phyloP scores from a whole-genome alignment of 2,113 vertebrate species.

The Zootoca vivipara region DNA sequence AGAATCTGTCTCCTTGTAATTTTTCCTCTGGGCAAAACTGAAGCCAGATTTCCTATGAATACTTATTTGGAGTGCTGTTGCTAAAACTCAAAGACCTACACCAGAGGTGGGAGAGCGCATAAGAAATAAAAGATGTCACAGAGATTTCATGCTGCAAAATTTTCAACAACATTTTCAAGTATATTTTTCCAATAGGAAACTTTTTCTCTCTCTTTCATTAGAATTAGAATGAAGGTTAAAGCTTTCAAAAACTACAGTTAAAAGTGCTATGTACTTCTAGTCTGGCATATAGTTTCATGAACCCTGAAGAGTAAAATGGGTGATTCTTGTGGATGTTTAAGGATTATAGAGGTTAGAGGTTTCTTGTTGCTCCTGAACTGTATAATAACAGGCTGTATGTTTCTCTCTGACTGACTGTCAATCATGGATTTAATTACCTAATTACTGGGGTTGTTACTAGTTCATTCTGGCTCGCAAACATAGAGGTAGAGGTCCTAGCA shows the following conservation, averaged over 20 bases:
- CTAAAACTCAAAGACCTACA: not conserved
- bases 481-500: slow-evolving; percentile 65
- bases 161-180: not conserved
- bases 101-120: not conserved
- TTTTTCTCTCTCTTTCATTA: not conserved
- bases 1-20: not conserved
- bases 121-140: not conserved
- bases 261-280: slow-evolving; percentile 65
- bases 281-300: slow-evolving; percentile 68
- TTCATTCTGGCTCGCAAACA: slow-evolving; percentile 64
- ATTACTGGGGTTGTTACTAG: slow-evolving; percentile 67
- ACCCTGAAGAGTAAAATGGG: slow-evolving; percentile 63
- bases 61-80: not conserved
- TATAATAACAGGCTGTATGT: slow-evolving; percentile 73
- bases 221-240: not conserved
- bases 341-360: slow-evolving; percentile 23
- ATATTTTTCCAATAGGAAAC: not conserved
- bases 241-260: slow-evolving; percentile 41
- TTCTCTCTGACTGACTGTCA: slow-evolving; percentile 72
- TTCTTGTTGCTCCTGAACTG: slow-evolving; percentile 72
- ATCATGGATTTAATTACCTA: slow-evolving; percentile 72
- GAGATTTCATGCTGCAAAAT: not conserved
- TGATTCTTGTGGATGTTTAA: slow-evolving; percentile 74
- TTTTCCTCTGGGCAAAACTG: not conserved
- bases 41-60: not conserved